A percentile compares a stretch with the other conserved stretches of the same genome.
Evolutionary conservation across 2,888 invertebrate species (phyloP).

Genomic region (Chloroclysta siterata): DNA sequence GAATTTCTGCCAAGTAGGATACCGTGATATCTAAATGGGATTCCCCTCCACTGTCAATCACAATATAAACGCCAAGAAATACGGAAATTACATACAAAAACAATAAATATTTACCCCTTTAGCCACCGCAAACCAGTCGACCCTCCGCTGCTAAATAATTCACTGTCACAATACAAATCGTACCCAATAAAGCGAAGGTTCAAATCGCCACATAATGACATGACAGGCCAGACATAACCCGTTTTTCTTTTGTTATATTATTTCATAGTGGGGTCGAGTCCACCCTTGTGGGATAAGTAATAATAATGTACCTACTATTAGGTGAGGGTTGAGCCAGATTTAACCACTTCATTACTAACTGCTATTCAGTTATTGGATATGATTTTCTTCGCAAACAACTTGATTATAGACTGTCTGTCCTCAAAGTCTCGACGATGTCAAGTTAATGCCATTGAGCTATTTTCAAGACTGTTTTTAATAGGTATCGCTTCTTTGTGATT

Average conservation of each 20-base stretch:
- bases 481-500: slow-evolving; percentile 6
- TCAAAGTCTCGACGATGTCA: slow-evolving; percentile 24
- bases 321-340: slow-evolving; percentile 52
- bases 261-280: slow-evolving; percentile 68
- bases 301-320: slow-evolving; percentile 58
- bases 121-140: slow-evolving; percentile 36
- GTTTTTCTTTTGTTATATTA: slow-evolving; percentile 73
- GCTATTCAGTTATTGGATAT: slow-evolving; percentile 35
- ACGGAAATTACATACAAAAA: slow-evolving; percentile 9
- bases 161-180: slow-evolving; percentile 41
- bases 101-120: slow-evolving; percentile 27
- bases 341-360: slow-evolving; percentile 40
- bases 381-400: slow-evolving; percentile 44
- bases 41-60: not conserved
- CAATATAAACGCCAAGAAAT: not conserved
- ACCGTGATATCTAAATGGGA: not conserved
- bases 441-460: slow-evolving; percentile 18
- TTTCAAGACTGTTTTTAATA: slow-evolving; percentile 15
- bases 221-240: slow-evolving; percentile 56
- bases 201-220: slow-evolving; percentile 63
- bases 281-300: slow-evolving; percentile 53
- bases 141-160: slow-evolving; percentile 35
- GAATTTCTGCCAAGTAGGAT: not conserved
- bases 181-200: slow-evolving; percentile 63
- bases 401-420: slow-evolving; percentile 32